Base-by-base conservation (phyloP, 2,888 invertebrate species). In the Drosophila differens region DNA sequence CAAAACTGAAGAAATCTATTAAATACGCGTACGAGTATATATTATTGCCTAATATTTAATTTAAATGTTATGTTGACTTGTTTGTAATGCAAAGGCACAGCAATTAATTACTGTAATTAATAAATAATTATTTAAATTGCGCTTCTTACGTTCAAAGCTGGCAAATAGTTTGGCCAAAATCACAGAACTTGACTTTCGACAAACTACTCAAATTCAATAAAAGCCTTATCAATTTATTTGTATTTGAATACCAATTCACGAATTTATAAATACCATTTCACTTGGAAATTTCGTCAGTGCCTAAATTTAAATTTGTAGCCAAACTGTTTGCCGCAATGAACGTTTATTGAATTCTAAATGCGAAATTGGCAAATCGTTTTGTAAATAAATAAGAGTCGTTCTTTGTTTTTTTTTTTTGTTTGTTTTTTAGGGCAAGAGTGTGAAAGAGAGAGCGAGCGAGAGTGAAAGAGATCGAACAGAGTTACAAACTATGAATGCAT, bases 1-100 rank as follows among this genome's bases (percentile, higher is more conserved):
- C 39, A 37, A 62, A 58, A 39, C 32, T 55, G 19, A 28, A 39
- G 16, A 39, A 41, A 30, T 58, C 73, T 61, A 55, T 37, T 25
- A 55, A 55, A 37, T 30, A 30, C 5, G 58, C 54, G 59, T 67
- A 80, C 79, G 70, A 79, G 64, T 71, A 55, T 68, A 47, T 72
- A 54, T 62, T 54, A 80, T 79, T 82, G 82, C 73, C 83, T 85
- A 82, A 78, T 87, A 79, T 88, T 74, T 85, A 88, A 88, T 80
- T 79, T 58, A 88, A 88, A 76, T 80, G 80, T 90, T 88, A 92
- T 92, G 92, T 92, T 92, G 92, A 92, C 92, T 92, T 90, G 92
- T 92, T 90, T 92, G 92, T 92, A 91, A 91, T 86, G 86, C 81
- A 81, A 77, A 70, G 69, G 83, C 71, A 82, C 61, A 79, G 75